Percentiles rank a stretch among this genome's conserved stretches.
These are phyloP conservation scores for Ceriagrion tenellum DNA, from an alignment of 2,888 invertebrate species.

Conservation along the genomic window DNA sequence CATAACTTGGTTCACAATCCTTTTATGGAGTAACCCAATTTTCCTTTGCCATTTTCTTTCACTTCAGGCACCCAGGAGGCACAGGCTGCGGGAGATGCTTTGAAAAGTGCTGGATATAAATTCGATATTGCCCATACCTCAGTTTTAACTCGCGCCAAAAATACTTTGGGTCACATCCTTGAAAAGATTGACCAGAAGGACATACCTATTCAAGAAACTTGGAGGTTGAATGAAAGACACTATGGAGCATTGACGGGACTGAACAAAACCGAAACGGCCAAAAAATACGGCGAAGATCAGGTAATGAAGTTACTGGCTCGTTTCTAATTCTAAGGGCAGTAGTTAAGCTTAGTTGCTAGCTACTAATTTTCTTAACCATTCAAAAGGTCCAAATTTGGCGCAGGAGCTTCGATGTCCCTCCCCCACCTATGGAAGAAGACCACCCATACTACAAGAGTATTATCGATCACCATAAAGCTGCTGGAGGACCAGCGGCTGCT, in stretches of 20 bases:
- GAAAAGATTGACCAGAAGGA: slow-evolving; percentile 84
- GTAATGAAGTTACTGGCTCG: slow-evolving; percentile 76
- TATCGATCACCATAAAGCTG: slow-evolving; percentile 87
- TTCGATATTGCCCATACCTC: slow-evolving; percentile 92
- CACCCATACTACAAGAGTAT: slow-evolving; percentile 89
- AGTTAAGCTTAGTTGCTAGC: neutral
- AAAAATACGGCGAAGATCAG: slow-evolving; percentile 91
- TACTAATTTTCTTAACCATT: neutral
- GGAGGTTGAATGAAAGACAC: slow-evolving; percentile 93
- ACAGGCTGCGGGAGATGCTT: slow-evolving; percentile 84
- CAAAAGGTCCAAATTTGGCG: slow-evolving; percentile 90
- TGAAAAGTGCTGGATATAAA: slow-evolving; percentile 84
- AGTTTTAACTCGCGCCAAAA: slow-evolving; percentile 87
- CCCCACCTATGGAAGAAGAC: slow-evolving; percentile 88
- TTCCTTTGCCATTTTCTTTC: too few relatives aligned
- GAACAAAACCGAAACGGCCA: slow-evolving; percentile 91
- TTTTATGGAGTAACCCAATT: too few relatives aligned
- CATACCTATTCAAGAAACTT: slow-evolving; percentile 85
- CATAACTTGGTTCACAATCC: too few relatives aligned
- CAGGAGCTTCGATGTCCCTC: slow-evolving; percentile 89
- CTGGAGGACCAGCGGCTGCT: slow-evolving; percentile 84
- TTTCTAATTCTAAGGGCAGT: neutral
- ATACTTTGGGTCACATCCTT: slow-evolving; percentile 85
- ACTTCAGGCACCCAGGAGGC: slow-evolving; percentile 85
- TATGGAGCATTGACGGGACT: slow-evolving; percentile 92